Evolutionary conservation across 2,113 vertebrate species (phyloP).

Genomic region (Chauna torquata): DNA sequence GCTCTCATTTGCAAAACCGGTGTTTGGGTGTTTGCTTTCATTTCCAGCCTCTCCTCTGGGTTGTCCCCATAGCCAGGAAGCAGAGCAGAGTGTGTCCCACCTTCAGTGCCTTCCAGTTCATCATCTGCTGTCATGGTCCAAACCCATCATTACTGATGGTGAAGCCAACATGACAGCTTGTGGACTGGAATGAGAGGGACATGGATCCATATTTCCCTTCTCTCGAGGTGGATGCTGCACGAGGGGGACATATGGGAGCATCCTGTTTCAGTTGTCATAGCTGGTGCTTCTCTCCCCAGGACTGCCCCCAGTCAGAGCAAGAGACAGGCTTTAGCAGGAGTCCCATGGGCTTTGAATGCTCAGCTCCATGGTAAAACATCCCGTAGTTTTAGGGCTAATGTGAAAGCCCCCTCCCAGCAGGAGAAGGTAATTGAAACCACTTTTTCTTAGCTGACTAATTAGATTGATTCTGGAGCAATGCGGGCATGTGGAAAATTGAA

Average conservation of each 20-base stretch:
- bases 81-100: background rate
- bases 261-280: background rate
- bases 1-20: background rate
- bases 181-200: background rate
- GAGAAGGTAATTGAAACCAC: background rate
- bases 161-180: background rate
- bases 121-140: background rate
- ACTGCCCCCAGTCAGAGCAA: background rate
- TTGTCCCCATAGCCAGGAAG: background rate
- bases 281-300: background rate
- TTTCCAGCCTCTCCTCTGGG: background rate
- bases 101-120: background rate
- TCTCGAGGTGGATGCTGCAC: background rate
- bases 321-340: background rate
- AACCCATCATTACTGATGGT: background rate
- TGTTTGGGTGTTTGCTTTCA: background rate
- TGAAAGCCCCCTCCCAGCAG: background rate
- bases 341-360: background rate
- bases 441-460: slow-evolving; percentile 22
- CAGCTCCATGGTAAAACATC: background rate
- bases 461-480: slow-evolving; percentile 16
- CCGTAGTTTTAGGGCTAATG: background rate
- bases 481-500: slow-evolving; percentile 38
- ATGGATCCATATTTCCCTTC: background rate
- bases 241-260: background rate